A percentile compares a stretch with the other conserved stretches of the same genome.
Evolutionary conservation across 1,140 invertebrate genomes (phyloP).

Genomic region (Habropoda laboriosa): DNA sequence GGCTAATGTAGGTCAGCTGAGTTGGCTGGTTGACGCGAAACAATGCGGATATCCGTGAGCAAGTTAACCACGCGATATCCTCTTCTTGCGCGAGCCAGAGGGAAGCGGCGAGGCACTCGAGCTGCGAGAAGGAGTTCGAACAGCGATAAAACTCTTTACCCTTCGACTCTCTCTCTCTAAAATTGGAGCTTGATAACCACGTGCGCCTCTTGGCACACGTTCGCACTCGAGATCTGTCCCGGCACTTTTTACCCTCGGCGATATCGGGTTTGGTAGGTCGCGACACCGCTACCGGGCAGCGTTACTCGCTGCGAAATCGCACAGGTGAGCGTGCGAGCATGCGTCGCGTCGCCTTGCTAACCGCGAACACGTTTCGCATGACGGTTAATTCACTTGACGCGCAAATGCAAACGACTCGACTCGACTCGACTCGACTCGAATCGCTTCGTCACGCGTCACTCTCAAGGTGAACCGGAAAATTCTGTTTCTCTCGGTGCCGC

Average conservation of each 20-base stretch:
- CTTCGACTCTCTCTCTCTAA: neutral
- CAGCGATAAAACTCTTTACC: slow-evolving; percentile 28
- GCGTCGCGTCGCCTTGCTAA: neutral
- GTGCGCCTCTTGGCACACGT: neutral
- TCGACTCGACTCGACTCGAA: neutral
- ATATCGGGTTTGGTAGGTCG: too few species aligned
- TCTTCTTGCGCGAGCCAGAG: slow-evolving; percentile 8
- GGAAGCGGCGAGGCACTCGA: slow-evolving; percentile 14
- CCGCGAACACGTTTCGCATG: neutral
- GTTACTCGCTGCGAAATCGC: neutral
- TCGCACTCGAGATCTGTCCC: neutral
- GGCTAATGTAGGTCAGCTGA: slow-evolving; percentile 73
- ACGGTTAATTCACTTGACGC: slow-evolving; percentile 19
- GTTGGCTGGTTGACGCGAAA: slow-evolving; percentile 71
- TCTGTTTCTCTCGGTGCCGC: neutral
- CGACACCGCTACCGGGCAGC: neutral
- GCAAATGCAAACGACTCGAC: slow-evolving; percentile 30
- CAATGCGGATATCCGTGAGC: slow-evolving; percentile 73
- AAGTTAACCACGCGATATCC: slow-evolving; percentile 52
- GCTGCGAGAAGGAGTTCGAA: slow-evolving; percentile 9
- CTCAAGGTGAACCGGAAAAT: slow-evolving; percentile 47
- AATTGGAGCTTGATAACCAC: neutral
- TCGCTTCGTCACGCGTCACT: slow-evolving; percentile 23
- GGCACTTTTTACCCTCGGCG: neutral
- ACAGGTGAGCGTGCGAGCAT: neutral